Base-by-base conservation (phyloP, 1,140 invertebrate species). In the Mactra quadrangularis region DNA sequence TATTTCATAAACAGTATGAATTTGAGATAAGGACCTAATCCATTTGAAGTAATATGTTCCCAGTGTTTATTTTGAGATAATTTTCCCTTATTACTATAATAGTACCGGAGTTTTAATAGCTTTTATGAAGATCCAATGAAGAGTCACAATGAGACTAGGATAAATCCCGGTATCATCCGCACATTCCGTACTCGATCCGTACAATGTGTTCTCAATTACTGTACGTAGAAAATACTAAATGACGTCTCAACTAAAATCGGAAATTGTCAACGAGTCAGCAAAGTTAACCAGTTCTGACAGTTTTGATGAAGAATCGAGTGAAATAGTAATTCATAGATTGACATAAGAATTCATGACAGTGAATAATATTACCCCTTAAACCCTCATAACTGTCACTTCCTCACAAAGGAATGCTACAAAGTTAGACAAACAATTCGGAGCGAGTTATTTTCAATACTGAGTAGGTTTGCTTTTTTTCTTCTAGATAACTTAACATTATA, bases 311-410 rank as follows among this genome's bases (percentile, higher is more conserved):
- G 17, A 52, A 68, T 50, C 64, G 47, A 68, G 64, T 68, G 64
- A 31, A 31, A 47, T 68, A 27, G 38, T 47, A 68, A 68, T 27
- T 47, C 64, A 50, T 22, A 41, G 25, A 19, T 15, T 19, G 64
- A 50, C 64, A 31, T n/a, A 11, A 38, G 33, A 68, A 68, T 68
- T 50, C 38, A 38, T 47, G 31, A 68, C 45, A 33, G 64, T 41
- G 64, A 68, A 50, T 47, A 52, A 38, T 47, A 68, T 68, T 68
- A 68, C 64, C 64, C 64, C 47, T 68, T 68, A 68, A 68, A 68
- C 11, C 64, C 2, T 41, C 31, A 68, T 68, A 25, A 68, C 25
- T 31, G 64, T 68, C 64, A 50, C 11, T 7, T 41, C 41, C 2
- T 15, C 11, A 22, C 27, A 25, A 0, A 33, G 47, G 64, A 50